phyloP scores from a whole-genome alignment of 1,140 invertebrate genomes.

The Saccostrea glomerata region DNA sequence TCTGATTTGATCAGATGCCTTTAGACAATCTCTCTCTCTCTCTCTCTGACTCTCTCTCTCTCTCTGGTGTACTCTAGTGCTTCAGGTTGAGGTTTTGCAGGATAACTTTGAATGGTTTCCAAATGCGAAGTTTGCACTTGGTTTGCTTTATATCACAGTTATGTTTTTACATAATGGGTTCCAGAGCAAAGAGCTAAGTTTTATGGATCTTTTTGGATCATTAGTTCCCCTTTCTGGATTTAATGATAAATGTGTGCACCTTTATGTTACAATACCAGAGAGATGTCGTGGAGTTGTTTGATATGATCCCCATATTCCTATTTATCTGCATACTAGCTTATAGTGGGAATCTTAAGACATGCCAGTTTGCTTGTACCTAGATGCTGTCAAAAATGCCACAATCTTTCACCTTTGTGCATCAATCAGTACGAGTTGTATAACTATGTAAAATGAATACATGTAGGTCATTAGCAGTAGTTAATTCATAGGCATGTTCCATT shows the following conservation, averaged over 20 bases:
- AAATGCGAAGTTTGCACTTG: constrained; percentile 31
- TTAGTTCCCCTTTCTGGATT: neutral
- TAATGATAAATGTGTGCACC: neutral
- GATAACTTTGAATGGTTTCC: constrained; percentile 26
- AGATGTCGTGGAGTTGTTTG: neutral
- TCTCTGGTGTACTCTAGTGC: neutral
- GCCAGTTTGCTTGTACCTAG: neutral
- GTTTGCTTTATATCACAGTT: constrained; percentile 2
- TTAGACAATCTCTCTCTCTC: neutral
- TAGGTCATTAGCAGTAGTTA: neutral
- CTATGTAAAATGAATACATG: neutral
- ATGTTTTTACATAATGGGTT: constrained; percentile 11
- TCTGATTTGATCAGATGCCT: too few relatives aligned
- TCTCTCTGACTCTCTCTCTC: neutral
- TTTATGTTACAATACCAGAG: neutral
- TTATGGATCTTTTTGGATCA: neutral
- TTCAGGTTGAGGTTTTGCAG: neutral
- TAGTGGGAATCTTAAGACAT: neutral
- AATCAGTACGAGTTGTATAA: neutral
- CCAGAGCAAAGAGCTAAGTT: neutral
- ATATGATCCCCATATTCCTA: neutral
- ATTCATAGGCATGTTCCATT: constrained; percentile 2
- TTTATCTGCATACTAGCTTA: neutral
- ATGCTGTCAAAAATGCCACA: neutral
- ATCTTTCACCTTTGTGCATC: neutral